These are phyloP conservation scores for Grammomys surdaster DNA, from an alignment of 2,113 vertebrate species.

Conservation along the genomic window DNA sequence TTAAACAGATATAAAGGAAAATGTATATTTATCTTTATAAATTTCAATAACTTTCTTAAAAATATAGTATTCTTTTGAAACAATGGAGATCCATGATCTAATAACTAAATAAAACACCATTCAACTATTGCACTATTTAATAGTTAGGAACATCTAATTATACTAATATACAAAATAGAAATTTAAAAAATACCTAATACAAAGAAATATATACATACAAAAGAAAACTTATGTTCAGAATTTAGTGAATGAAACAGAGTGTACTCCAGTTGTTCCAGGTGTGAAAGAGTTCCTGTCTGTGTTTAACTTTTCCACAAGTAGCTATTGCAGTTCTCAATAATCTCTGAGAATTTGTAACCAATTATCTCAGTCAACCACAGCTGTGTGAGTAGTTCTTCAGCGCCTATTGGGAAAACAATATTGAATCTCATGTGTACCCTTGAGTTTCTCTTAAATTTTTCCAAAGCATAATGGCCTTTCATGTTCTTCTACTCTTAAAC, in stretches of 20 bases:
- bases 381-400: not conserved
- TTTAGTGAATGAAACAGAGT: not conserved
- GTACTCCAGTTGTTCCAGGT: not conserved
- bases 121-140: not conserved
- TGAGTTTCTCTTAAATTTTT: conserved; percentile 4
- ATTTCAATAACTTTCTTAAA: conserved; percentile 10
- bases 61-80: conserved; percentile 1
- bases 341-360: not conserved
- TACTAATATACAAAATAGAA: not conserved
- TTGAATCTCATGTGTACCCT: not conserved
- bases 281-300: not conserved
- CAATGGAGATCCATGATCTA: not conserved
- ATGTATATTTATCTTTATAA: not conserved
- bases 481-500: not conserved
- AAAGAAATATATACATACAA: not conserved
- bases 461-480: not conserved
- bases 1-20: conserved; percentile 5
- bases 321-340: not conserved
- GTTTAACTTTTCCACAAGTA: conserved; percentile 15
- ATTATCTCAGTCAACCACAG: not conserved
- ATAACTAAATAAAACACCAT: not conserved
- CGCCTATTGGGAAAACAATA: not conserved
- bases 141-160: not conserved
- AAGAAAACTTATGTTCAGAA: not conserved
- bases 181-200: not conserved